Evolutionary conservation across 2,888 invertebrate species (phyloP).

Genomic region (Coenonympha arcania): DNA sequence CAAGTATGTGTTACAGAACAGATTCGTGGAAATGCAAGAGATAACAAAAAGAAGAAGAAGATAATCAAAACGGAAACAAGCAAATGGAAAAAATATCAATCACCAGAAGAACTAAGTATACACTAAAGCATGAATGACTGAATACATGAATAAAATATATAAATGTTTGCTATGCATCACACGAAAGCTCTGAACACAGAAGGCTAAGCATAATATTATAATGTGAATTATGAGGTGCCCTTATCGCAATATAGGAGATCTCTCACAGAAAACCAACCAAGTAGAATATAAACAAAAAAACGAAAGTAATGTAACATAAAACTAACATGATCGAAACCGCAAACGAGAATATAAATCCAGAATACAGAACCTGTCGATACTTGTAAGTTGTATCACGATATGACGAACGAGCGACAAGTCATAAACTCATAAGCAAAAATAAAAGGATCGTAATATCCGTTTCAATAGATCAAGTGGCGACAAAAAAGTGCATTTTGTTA

Average conservation of each 20-base stretch:
- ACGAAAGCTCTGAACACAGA: not conserved
- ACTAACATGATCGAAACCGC: not conserved
- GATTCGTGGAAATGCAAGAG: not conserved
- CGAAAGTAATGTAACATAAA: constrained; percentile 3
- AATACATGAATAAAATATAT: not conserved
- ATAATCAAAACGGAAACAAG: not conserved
- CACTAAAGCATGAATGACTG: not conserved
- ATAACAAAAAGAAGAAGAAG: not conserved
- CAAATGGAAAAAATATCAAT: too few species aligned
- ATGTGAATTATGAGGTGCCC: too few species aligned
- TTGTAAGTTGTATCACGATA: constrained; percentile 1
- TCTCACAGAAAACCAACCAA: too few species aligned
- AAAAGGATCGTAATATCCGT: constrained; percentile 14
- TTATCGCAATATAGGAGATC: too few species aligned
- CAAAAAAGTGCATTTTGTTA: constrained; percentile 17
- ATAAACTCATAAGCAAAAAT: constrained; percentile 16
- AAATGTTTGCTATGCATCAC: too few species aligned
- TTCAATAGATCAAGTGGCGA: constrained; percentile 18
- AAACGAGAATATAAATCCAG: constrained; percentile 11
- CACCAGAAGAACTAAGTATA: too few species aligned
- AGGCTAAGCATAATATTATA: not conserved
- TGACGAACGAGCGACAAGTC: constrained; percentile 8
- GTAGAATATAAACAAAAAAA: constrained; percentile 3
- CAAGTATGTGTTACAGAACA: not conserved
- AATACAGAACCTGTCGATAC: constrained; percentile 7